Evolutionary conservation across 2,888 invertebrate genomes (phyloP).

Genomic region (Graphium colonna): DNA sequence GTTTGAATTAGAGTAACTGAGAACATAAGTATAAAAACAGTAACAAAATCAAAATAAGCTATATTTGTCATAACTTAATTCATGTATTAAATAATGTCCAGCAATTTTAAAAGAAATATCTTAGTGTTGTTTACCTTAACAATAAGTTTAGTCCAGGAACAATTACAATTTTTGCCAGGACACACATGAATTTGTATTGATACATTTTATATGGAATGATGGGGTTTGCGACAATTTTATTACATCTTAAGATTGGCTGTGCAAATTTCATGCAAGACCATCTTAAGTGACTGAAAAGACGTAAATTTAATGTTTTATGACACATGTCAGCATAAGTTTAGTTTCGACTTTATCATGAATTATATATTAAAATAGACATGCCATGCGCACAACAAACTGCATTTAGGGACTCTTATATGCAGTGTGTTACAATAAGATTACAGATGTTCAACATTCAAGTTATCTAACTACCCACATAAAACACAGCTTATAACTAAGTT

Average conservation of each 20-base stretch:
- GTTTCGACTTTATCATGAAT: background rate
- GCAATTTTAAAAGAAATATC: background rate
- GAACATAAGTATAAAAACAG: conserved; percentile 1
- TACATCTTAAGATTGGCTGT: too few relatives aligned
- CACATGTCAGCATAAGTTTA: background rate
- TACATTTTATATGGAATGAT: too few relatives aligned
- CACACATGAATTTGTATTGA: too few relatives aligned
- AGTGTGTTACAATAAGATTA: background rate
- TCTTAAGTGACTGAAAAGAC: too few relatives aligned
- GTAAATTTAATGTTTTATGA: background rate
- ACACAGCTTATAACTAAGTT: conserved; percentile 69
- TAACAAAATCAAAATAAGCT: background rate
- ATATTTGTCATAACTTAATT: conserved; percentile 14
- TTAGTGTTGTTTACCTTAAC: too few relatives aligned
- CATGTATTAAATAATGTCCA: background rate
- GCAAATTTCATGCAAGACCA: too few relatives aligned
- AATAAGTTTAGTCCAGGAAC: too few relatives aligned
- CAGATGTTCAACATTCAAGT: conserved; percentile 50
- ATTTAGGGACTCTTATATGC: background rate
- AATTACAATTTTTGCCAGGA: too few relatives aligned
- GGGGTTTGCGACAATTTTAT: too few relatives aligned
- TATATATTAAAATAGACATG: background rate
- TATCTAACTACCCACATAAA: conserved; percentile 66
- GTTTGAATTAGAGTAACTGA: background rate
- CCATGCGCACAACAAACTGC: background rate